phyloP scores from a whole-genome alignment of 2,113 vertebrate genomes.

The Piaya cayana region DNA sequence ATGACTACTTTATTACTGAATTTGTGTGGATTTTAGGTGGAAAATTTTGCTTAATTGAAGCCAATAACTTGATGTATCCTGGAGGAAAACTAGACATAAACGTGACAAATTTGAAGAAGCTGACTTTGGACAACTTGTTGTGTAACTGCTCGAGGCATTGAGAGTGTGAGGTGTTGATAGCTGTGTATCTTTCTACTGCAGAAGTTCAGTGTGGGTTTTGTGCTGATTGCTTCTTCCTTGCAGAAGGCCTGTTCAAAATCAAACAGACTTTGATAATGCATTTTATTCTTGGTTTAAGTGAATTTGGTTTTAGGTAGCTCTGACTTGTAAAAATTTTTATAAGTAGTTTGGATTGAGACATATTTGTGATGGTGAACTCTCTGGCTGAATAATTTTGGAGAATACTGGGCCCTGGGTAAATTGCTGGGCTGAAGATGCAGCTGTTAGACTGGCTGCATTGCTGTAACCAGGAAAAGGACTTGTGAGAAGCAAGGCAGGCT shows the following conservation, averaged over 20 bases:
- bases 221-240: background rate
- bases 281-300: background rate
- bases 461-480: background rate
- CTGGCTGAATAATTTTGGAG: background rate
- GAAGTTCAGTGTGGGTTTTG: background rate
- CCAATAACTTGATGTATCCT: background rate
- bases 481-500: background rate
- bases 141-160: background rate
- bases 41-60: background rate
- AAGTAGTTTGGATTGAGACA: background rate
- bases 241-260: background rate
- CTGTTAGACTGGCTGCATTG: background rate
- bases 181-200: constrained; percentile 3
- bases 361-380: background rate
- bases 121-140: background rate
- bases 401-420: background rate
- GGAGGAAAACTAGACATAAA: background rate
- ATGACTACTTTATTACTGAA: background rate
- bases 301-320: background rate
- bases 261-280: background rate
- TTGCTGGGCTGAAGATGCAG: background rate
- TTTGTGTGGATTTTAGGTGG: background rate
- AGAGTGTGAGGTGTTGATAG: background rate
- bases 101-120: background rate
- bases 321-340: background rate